Base-by-base conservation (phyloP, 1,140 invertebrate species). In the Cylas formicarius region DNA sequence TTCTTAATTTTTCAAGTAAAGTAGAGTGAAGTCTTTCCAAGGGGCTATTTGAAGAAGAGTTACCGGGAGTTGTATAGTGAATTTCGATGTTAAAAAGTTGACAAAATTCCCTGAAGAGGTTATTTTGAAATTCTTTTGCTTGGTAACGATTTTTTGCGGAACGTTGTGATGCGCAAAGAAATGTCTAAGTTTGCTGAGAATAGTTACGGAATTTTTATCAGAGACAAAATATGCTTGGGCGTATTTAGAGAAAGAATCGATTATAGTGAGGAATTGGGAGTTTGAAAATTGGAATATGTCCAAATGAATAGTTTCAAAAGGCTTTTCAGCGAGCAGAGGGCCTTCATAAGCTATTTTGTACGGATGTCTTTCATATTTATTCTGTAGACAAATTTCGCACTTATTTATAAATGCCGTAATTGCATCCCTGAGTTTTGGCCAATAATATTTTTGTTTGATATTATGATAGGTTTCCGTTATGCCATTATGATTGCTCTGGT, bases 291-390 rank as follows among this genome's bases (percentile, higher is more conserved):
- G 38, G 37, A 56, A 60, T 2, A 39, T 41, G 28, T 60, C 56
- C 11, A 58, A 38, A 34, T 60, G 54, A 17, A 58, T 51, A 0
- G 48, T 37, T 18, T 60, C 51, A 36, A 61, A 58, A 2, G 56
- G 54, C 54, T 44, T 51, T 50, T 47, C 50, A 7, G 53, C 44
- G 7, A 55, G 11, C 9, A 55, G 16, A 7, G 55, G 42, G 13
- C 42, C 33, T 32, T 27, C 26, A 21, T 26, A 45, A 8, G 17
- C 11, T 32, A n/a, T 26, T 26, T 26, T 26, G n/a, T 26, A 26
- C 7, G 24, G 24, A n/a, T 26, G 7, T 26, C 24, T 26, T 26
- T 26, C 24, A n/a, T 26, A 26, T n/a, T 26, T 26, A 26, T 26
- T 26, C n/a, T 26, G 24, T 26, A 26, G 24, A 39, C 52, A 53